phyloP scores from a whole-genome alignment of 2,888 invertebrate species.

The Caenorhabditis virilis region DNA sequence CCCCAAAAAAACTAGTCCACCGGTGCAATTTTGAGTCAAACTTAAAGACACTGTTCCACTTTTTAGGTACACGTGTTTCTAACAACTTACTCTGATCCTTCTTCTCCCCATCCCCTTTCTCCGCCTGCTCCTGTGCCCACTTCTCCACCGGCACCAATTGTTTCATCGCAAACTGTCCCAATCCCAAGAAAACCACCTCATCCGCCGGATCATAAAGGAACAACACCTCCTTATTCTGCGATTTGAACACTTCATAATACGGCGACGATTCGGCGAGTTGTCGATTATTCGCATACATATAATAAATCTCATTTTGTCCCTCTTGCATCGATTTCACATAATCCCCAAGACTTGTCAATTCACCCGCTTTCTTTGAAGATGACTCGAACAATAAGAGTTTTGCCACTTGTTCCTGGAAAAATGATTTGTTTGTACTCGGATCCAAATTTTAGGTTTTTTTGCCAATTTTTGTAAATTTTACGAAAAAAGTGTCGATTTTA shows the following conservation, averaged over 20 bases:
- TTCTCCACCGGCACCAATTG: slow-evolving; percentile 87
- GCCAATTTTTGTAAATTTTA: too few species aligned
- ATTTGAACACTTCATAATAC: slow-evolving; percentile 88
- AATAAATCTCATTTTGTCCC: slow-evolving; percentile 85
- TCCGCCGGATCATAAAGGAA: slow-evolving; percentile 97
- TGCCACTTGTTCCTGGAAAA: slow-evolving; percentile 82
- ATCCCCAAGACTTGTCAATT: slow-evolving; percentile 77
- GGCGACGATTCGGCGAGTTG: slow-evolving; percentile 90
- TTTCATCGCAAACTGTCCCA: slow-evolving; percentile 84
- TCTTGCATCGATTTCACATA: slow-evolving; percentile 81
- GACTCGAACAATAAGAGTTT: slow-evolving; percentile 90
- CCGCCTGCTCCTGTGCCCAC: slow-evolving; percentile 75
- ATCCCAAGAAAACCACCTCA: slow-evolving; percentile 78
- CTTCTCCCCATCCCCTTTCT: slow-evolving; percentile 62
- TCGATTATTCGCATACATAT: slow-evolving; percentile 89
- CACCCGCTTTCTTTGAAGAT: slow-evolving; percentile 73
- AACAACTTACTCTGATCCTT: slow-evolving; percentile 50
- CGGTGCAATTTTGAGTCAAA: too few species aligned
- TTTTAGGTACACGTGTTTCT: too few species aligned
- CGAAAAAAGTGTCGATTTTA: too few species aligned
- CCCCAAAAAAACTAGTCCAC: too few species aligned
- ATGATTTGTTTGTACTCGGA: too few species aligned
- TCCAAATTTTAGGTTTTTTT: too few species aligned
- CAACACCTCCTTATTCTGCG: slow-evolving; percentile 85
- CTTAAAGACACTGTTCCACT: too few species aligned